Conservation (phyloP, 2,113 vertebrate species). For the Pycnonotus jocosus region DNA sequence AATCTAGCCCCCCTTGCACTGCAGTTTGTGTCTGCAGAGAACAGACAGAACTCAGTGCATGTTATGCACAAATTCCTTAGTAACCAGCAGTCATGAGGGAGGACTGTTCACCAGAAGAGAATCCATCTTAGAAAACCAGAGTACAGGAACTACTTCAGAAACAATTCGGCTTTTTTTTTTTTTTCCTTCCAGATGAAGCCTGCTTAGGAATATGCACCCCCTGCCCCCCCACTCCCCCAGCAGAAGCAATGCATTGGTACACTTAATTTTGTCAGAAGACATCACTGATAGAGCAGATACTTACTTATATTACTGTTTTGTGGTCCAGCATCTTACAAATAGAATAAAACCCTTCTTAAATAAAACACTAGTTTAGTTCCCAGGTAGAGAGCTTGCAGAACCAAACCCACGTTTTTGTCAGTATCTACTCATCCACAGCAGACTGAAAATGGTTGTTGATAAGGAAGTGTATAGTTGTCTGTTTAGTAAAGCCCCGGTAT, state of each 20-base stretch:
- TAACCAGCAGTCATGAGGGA: not conserved
- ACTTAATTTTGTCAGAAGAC: not conserved
- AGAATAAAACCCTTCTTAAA: not conserved
- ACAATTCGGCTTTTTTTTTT: not conserved
- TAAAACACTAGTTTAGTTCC: not conserved
- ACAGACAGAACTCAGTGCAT: not conserved
- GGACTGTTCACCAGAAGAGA: not conserved
- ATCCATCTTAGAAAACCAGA: not conserved
- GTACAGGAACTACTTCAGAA: not conserved
- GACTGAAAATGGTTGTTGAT: not conserved
- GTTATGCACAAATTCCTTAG: not conserved
- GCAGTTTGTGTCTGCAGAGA: not conserved
- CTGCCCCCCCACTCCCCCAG: rapidly evolving
- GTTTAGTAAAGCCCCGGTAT: not conserved
- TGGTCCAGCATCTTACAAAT: not conserved
- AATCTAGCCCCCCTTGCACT: not conserved
- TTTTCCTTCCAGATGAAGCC: not conserved
- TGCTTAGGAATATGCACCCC: not conserved
- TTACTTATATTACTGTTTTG: not conserved
- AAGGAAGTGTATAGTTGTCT: not conserved
- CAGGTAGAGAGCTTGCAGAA: not conserved
- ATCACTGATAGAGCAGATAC: not conserved
- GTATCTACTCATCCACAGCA: not conserved
- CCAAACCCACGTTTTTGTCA: not conserved
- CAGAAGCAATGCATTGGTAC: not conserved